Conservation (phyloP, 2,797 vertebrate species). For the Brotula barbata region DNA sequence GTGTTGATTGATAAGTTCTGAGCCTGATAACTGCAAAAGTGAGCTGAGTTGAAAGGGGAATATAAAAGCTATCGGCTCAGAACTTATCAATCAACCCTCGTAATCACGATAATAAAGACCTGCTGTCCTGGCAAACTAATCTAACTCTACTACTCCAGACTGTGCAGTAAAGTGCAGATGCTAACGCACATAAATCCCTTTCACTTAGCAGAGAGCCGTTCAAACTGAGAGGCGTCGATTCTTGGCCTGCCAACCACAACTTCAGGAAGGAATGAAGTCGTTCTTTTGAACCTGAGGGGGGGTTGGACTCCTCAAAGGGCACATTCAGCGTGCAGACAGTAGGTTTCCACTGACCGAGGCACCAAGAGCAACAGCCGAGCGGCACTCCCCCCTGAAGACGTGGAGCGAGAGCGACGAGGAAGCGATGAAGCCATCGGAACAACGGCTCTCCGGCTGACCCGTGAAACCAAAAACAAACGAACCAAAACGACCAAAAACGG, state of each 20-base stretch:
- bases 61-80: no score
- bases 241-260: constrained; percentile 50
- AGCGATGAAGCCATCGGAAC: constrained; percentile 1
- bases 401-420: constrained; percentile 21
- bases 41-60: no score
- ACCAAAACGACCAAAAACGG: no score
- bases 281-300: constrained; percentile 63
- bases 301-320: constrained; percentile 54
- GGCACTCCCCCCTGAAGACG: constrained; percentile 47
- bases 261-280: constrained; percentile 52
- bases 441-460: constrained; percentile 46
- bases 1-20: no score
- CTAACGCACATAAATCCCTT: constrained; percentile 32
- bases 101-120: no score
- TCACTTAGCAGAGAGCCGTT: constrained; percentile 24
- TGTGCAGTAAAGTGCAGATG: constrained; percentile 28
- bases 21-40: no score
- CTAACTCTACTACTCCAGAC: no score
- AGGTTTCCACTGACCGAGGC: constrained; percentile 62
- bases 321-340: constrained; percentile 63
- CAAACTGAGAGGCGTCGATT: constrained; percentile 38
- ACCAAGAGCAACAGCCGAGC: constrained; percentile 67
- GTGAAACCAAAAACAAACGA: no score
- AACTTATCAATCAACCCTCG: no score
- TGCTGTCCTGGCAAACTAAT: background rate